Base-by-base conservation (phyloP, 2,888 invertebrate species). In the Eupithecia inturbata region DNA sequence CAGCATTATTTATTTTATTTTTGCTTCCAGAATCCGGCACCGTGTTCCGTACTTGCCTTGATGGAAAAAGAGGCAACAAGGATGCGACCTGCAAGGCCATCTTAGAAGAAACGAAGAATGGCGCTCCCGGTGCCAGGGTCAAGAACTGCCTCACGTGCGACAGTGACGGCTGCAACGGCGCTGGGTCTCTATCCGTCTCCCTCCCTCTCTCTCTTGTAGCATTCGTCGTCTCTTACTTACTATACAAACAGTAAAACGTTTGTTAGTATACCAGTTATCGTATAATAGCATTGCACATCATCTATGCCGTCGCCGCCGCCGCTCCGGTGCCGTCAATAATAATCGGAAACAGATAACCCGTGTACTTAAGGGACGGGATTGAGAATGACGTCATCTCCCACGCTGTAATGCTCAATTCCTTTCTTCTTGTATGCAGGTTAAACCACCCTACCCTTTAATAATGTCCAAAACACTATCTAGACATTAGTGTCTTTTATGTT, bases 121-220 rank as follows among this genome's bases (percentile, higher is more conserved):
- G 75, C 28, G 75, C 75, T 6, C 80, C 84, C 28, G 83, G 84
- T 31, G 87, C 80, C 81, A 86, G 81, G 75, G 85, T 94, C 80
- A 89, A 87, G 73, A 79, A 85, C 78, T 94, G 94, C 89, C 85
- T 85, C 73, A 89, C 93, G 62, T 96, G 96, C 82, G 90, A 93
- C 82, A 91, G 89, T 75, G 95, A 96, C 74, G 90, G 87, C 71
- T 96, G 96, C 88, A 96, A 96, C 80, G 90, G 89, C 36, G 92
- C 92, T 71, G 88, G 88, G 14, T 84, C 92, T n/a, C 78, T 89
- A 33, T 79, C 86, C 10, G 85, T 89, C 73, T 92, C 93, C 7
- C 77, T 92, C 70, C 91, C 93, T 16, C 83, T 94, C 9, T 90
- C 91, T 14, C 78, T 87, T 53, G 67, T 91, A 49, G 88, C 92